A percentile compares a stretch with the other conserved stretches of the same genome.
These are phyloP conservation scores for Orestias chungarensis DNA, from an alignment of 2,797 vertebrate species.

Conservation along the genomic window DNA sequence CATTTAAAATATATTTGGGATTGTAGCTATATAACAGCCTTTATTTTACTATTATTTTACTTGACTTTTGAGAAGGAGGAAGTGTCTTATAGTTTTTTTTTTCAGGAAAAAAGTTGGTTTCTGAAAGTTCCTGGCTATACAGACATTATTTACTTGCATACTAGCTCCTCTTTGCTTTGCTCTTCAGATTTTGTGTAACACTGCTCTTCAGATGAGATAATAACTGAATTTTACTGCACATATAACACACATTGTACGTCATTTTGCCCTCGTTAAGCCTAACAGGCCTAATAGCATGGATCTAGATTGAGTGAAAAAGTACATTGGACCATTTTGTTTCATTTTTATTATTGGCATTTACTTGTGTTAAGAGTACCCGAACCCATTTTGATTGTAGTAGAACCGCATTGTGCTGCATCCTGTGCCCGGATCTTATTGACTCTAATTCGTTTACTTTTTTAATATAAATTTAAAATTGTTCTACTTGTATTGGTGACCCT, in stretches of 20 bases:
- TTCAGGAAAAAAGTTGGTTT: background rate
- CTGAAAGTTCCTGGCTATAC: background rate
- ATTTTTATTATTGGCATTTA: background rate
- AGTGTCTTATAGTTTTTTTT: background rate
- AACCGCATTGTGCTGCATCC: background rate
- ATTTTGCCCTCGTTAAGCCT: background rate
- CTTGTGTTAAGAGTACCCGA: background rate
- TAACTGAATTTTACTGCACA: background rate
- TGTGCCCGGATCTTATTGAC: too few species aligned
- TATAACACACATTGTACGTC: background rate
- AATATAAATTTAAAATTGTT: too few species aligned
- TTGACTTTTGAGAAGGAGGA: background rate
- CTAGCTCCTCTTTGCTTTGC: background rate
- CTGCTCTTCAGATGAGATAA: background rate
- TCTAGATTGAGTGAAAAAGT: background rate
- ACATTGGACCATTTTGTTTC: background rate
- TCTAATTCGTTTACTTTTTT: too few species aligned
- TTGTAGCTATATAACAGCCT: background rate
- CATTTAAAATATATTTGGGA: background rate
- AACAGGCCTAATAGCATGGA: background rate
- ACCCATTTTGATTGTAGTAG: background rate
- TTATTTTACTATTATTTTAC: too few species aligned
- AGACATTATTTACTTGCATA: background rate
- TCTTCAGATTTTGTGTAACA: too few species aligned
- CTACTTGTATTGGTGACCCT: too few species aligned